These are phyloP conservation scores for Microtus montanus DNA, from an alignment of 2,113 vertebrate species.

Conservation along the genomic window DNA sequence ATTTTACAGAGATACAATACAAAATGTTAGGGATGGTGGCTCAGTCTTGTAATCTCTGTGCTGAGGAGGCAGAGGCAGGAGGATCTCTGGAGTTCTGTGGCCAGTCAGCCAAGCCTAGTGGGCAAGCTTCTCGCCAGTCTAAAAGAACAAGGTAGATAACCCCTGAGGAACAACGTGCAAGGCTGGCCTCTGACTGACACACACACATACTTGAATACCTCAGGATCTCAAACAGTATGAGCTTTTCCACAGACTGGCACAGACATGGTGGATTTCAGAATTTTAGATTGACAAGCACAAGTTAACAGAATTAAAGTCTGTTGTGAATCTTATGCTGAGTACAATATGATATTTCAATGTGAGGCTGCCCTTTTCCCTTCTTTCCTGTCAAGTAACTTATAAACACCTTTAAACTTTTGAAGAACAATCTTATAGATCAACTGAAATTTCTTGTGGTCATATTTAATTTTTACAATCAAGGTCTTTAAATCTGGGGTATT, in stretches of 20 bases:
- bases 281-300: background rate
- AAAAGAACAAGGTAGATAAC: background rate
- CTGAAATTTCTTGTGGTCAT: background rate
- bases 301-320: conserved; percentile 11
- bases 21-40: background rate
- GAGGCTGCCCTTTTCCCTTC: background rate
- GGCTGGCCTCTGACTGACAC: background rate
- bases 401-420: background rate
- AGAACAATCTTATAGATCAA: background rate
- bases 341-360: conserved; percentile 19
- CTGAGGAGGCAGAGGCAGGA: background rate
- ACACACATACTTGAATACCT: background rate
- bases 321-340: background rate
- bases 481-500: conserved; percentile 19
- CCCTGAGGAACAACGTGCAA: no score
- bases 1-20: background rate
- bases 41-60: background rate
- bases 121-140: background rate
- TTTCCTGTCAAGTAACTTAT: background rate
- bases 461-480: background rate
- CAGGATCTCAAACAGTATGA: background rate
- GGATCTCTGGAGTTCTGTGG: background rate
- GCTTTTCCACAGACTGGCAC: background rate
- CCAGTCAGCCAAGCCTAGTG: background rate
- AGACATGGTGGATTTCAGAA: background rate